These are phyloP conservation scores for Cepaea hortensis DNA, from an alignment of 2,888 invertebrate species.

Conservation along the genomic window DNA sequence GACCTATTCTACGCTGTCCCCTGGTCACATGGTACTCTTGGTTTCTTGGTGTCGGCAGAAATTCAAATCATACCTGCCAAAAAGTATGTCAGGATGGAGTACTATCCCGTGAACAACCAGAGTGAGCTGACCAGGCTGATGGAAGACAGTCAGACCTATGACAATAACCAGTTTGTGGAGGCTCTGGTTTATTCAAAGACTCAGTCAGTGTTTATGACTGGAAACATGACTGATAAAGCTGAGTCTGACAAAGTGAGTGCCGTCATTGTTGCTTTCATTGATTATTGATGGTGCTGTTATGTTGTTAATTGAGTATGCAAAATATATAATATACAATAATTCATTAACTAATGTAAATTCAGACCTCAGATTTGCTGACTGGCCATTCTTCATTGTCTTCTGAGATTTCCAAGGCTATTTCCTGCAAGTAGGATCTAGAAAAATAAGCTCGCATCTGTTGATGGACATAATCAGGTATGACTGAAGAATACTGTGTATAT, in stretches of 20 bases:
- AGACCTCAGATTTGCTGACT: no score
- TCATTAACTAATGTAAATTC: no score
- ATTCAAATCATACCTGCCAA: constrained; percentile 86
- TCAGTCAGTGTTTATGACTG: constrained; percentile 86
- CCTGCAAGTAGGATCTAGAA: no score
- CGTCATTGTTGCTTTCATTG: neutral
- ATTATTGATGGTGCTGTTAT: neutral
- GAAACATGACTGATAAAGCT: constrained; percentile 82
- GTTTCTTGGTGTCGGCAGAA: constrained; percentile 85
- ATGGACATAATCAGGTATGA: no score
- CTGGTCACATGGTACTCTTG: constrained; percentile 90
- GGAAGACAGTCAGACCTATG: constrained; percentile 78
- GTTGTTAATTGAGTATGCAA: neutral
- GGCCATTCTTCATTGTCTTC: no score
- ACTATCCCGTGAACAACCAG: constrained; percentile 79
- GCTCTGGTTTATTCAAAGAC: constrained; percentile 82
- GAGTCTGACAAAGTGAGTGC: constrained; percentile 80
- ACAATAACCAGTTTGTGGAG: constrained; percentile 85
- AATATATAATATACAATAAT: no score
- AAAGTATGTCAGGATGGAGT: constrained; percentile 80
- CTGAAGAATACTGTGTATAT: no score
- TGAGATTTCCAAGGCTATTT: no score
- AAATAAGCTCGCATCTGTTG: no score
- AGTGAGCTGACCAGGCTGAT: constrained; percentile 76
- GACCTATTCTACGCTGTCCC: constrained; percentile 87